These are phyloP conservation scores for Pogonophryne albipinna DNA, from an alignment of 2,797 vertebrate species.

Conservation along the genomic window DNA sequence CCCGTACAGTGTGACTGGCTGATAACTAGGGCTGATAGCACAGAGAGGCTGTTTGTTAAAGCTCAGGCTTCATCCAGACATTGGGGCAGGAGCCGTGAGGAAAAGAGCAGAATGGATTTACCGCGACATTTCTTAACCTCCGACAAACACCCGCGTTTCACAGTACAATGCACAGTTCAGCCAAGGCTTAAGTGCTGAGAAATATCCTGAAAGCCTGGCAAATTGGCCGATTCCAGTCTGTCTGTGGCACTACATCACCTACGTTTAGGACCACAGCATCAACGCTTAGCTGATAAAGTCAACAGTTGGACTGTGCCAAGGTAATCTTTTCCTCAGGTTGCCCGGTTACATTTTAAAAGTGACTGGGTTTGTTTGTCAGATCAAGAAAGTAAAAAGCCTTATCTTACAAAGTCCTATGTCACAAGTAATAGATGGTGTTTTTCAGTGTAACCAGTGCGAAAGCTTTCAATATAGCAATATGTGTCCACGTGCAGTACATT, in stretches of 20 bases:
- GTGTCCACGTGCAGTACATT: not conserved
- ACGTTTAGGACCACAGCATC: conserved; percentile 28
- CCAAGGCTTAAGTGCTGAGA: conserved; percentile 51
- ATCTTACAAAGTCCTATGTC: not conserved
- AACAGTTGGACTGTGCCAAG: conserved; percentile 9
- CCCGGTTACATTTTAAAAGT: not conserved
- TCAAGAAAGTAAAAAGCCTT: not conserved
- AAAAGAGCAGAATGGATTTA: conserved; percentile 74
- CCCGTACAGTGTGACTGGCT: conserved; percentile 82
- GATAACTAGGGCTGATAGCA: conserved; percentile 84
- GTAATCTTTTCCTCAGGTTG: conserved; percentile 31
- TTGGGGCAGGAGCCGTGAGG: conserved; percentile 55
- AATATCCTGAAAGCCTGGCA: conserved; percentile 50
- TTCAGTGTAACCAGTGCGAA: not conserved
- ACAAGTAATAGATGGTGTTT: not conserved
- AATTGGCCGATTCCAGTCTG: conserved; percentile 61
- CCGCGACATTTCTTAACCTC: conserved; percentile 61
- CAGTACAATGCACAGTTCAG: conserved; percentile 55
- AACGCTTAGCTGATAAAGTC: conserved; percentile 21
- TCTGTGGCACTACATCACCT: conserved; percentile 45
- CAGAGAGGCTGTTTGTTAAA: conserved; percentile 78
- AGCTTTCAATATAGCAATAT: not conserved
- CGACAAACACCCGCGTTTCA: conserved; percentile 61
- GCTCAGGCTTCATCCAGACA: conserved; percentile 67
- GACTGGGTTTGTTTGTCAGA: not conserved